Evolutionary conservation across 2,797 vertebrate genomes (phyloP), one percentile per base, ranked within the genome.

Genomic region (Cyclopterus lumpus): DNA sequence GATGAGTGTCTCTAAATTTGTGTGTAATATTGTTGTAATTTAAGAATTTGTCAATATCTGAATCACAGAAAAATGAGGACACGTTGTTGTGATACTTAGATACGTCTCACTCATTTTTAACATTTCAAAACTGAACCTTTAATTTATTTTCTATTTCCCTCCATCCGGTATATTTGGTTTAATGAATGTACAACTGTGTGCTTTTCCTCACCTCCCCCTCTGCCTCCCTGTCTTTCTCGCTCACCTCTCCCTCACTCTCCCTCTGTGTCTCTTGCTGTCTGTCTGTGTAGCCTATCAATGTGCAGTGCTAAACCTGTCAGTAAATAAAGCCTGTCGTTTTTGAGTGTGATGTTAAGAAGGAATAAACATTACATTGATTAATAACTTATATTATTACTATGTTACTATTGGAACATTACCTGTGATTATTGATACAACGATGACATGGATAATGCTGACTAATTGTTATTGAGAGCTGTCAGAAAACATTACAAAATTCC

Each of bases 271-370:
- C 93, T 95, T 92, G 93, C 93, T 94, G 93, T 95, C 91, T 86
- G 93, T 95, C 92, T 93, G 93, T 95, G 95, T 94, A 93, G 88
- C 92, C 89, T 92, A 91, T 95, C 92, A 91, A 91, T 95, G 94
- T 96, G 94, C 93, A 95, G 94, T 95, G 93, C 93, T 94, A 94
- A 94, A 94, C 87, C 91, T 94, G 94, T 95, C 93, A 91, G 92
- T 95, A 94, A 94, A 94, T 91, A 93, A 94, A 93, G 93, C 95
- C 94, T 95, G 93, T 95, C 86, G 93, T 95, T 95, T 95, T 92
- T 94, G 90, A 95, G 90, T 94, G 94, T 96, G 91, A 94, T 91
- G 91, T 94, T 93, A 92, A 91, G 92, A 95, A 94, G 92, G 93
- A 93, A 94, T 91, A 89, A 91, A 93, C 90, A 92, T 92, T 94